Evolutionary conservation across 1,140 invertebrate genomes (phyloP), one percentile per base, ranked within the genome.

Genomic region (Artemia franciscana): DNA sequence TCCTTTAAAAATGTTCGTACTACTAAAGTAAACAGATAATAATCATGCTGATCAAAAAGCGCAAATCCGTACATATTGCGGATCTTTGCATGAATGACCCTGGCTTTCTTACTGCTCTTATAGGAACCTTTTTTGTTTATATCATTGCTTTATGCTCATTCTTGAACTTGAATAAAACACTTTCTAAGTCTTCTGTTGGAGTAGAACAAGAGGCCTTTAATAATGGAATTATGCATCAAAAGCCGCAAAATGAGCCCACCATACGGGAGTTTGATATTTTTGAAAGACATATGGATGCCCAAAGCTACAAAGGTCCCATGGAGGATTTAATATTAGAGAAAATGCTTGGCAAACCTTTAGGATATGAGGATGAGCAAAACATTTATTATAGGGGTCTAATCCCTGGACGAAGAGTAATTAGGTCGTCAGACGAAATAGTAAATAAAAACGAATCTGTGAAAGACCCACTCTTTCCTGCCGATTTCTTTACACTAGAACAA

Each of bases 401-500:
- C 39, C 39, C 39, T 12, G 21, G 39, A 18, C 39, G 39, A 2
- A 1, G 39, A 3, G 39, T 51, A 18, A 12, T 51, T 51, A 51
- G 12, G 39, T 15, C 39, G 39, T 12, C 21, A 18, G 39, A 51
- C 12, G 21, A 15, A 18, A 15, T 51, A 18, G 21, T 15, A 12
- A 51, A 51, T 15, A 51, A 12, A 51, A 51, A 51, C 21, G 39
- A 51, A 3, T 15, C 39, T 51, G 12, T 51, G 12, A 51, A 51
- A 51, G 77, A 78, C 63, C 86, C 86, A 30, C 80, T 91, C 60
- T 94, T 94, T 74, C 91, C 91, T 12, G 73, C 72, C 26, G 91
- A 94, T 75, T 74, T 91, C n/a, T 94, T 94, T 77, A 87, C 82
- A 24, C 71, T 80, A 61, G 81, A 89, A 65, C 81, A 94, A 73